Base-by-base conservation (phyloP, 2,888 invertebrate genomes). In the Aelia acuminata region DNA sequence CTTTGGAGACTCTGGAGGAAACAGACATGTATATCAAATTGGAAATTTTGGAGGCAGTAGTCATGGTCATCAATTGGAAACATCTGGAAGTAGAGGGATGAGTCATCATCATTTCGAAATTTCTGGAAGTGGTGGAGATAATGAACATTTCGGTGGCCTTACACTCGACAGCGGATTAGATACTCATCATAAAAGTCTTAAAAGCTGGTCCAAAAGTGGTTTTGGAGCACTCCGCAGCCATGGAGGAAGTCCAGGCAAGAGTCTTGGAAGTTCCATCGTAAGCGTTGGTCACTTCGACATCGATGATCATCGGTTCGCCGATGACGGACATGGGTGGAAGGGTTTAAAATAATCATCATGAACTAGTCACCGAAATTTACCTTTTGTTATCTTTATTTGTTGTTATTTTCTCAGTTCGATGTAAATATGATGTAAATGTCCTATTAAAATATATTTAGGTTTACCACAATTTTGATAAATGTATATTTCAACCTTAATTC, bases 251-350 rank as follows among this genome's bases (percentile, higher is more conserved):
- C 7, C n/a, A 11, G 31, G 35, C 18, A 70, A 70, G 35, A 70
- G 31, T 70, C 31, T 18, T 5, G 63, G 63, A 31, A 70, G 63
- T 70, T 80, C 80, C 5, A 8, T 80, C 13, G 80, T 80, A 11
- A 80, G 43, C 80, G n/a, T 80, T 13, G 80, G 43, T n/a, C 22
- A 80, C 80, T 80, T 80, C 43, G 31, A 80, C 43, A 43, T 80
- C n/a, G n/a, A 80, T 4, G n/a, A 43, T 4, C 47, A 80, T 35
- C 18, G 0, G 4, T 35, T 20, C 1, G 31, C 2, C 18, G 31
- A 18, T 20, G 20, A 35, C 18, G 10, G 20, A 18, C 4, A 70
- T 2, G 31, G 31, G 0, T 70, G 63, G 31, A 70, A 70, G 63
- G 63, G 31, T 20, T 70, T 31, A 10, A 31, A 18, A 18, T 53